These are phyloP conservation scores for Sipha flava DNA, from an alignment of 1,140 invertebrate genomes.

Conservation along the genomic window DNA sequence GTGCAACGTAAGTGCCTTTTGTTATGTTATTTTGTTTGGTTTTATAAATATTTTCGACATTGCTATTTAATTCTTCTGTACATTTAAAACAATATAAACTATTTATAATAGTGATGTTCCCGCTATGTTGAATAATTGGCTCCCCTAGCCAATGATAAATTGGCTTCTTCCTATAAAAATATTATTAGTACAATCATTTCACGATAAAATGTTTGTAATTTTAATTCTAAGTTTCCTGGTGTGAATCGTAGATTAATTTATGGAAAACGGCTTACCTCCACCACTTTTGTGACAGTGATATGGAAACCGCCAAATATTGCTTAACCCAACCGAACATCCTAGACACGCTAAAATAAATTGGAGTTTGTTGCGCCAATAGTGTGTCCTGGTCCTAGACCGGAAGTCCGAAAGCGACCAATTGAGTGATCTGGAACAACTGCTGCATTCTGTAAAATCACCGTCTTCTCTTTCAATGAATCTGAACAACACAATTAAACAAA, in stretches of 20 bases:
- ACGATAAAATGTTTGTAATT: not conserved
- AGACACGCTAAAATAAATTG: conserved; percentile 85
- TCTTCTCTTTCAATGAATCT: conserved; percentile 28
- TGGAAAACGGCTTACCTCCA: conserved; percentile 52
- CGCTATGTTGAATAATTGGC: not conserved
- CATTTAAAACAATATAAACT: conserved; percentile 22
- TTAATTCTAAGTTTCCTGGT: not conserved
- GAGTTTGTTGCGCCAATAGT: conserved; percentile 80
- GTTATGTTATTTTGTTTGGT: not conserved
- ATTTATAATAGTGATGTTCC: not conserved
- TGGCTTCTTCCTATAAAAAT: conserved; percentile 9
- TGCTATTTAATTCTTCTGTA: not conserved
- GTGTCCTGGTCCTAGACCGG: conserved; percentile 42
- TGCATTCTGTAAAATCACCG: conserved; percentile 34
- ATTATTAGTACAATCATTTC: not conserved
- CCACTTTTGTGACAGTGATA: conserved; percentile 77
- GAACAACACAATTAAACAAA: not conserved
- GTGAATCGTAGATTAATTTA: not conserved
- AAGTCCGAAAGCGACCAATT: conserved; percentile 27
- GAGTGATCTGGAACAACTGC: conserved; percentile 35
- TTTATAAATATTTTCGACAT: not conserved
- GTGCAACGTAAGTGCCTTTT: not conserved
- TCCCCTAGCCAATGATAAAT: conserved; percentile 3
- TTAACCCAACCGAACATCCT: conserved; percentile 83
- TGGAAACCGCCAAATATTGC: conserved; percentile 84